Evolutionary conservation across 92 coral and sea anemone genomes (phyloP).

Genomic region (Zoanthus solanderi): DNA sequence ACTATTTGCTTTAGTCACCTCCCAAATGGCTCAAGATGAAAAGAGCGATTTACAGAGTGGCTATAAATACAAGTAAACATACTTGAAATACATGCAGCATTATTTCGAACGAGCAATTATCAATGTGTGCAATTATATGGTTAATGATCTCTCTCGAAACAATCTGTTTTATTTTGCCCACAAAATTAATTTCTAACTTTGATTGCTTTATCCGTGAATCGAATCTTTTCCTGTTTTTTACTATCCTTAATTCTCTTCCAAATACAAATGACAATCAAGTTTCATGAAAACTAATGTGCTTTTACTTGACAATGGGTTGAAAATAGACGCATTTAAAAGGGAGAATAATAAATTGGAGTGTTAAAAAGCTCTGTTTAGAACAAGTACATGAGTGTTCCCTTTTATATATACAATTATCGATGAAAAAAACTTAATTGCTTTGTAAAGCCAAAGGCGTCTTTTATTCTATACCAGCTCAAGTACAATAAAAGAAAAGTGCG

Average conservation of each 20-base stretch:
- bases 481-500: too few relatives aligned
- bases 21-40: background rate
- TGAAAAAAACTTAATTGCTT: too few relatives aligned
- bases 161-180: background rate
- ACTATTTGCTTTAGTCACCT: background rate
- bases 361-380: too few relatives aligned
- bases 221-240: background rate
- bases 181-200: background rate
- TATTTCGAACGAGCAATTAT: background rate
- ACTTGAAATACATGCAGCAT: background rate
- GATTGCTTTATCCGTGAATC: background rate
- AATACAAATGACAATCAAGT: background rate
- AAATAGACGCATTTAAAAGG: background rate
- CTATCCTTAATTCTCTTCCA: background rate
- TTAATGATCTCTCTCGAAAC: background rate
- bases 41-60: background rate
- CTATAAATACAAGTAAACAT: background rate
- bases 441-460: too few relatives aligned
- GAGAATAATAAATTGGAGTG: background rate
- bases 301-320: conserved; percentile 1
- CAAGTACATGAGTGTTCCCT: too few relatives aligned
- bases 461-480: too few relatives aligned
- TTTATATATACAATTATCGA: too few relatives aligned
- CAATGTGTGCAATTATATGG: background rate
- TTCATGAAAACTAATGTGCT: background rate